Evolutionary conservation across 2,113 vertebrate genomes (phyloP), one percentile per base, ranked within the genome.

Genomic region (Centropus unirufus): DNA sequence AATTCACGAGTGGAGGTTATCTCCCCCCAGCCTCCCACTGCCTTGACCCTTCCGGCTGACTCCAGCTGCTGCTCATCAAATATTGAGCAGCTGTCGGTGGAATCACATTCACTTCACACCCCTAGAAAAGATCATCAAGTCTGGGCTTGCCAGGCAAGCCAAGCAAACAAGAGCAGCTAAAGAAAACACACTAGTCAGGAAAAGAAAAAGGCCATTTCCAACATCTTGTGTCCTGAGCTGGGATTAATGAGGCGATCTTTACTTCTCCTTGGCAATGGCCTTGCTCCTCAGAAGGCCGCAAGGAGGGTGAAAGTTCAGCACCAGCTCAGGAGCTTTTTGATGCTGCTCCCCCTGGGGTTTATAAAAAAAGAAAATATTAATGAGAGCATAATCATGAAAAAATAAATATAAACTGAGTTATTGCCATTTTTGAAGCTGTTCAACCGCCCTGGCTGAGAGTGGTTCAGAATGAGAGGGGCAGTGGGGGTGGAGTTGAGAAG

Each of bases 41-140:
- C 51, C 89, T 87, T 96, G 90, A 96, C 90, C 94, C 76, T 95
- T 49, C 87, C 3, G 21, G 75, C 57, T 86, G 81, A 91, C 81
- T 89, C 76, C 67, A 88, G 75, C 91, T 91, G 81, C 88, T 90
- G 74, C 88, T 96, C 72, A 93, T 97, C 78, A 94, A 97, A 91
- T 94, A 96, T 82, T 93, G 93, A 96, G 70, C 81, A 91, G 86
- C 66, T 95, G 86, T 92, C 93, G 86, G n/a, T 79, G 62, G 85
- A 88, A 92, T 58, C 95, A 68, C 78, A 78, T 87, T 94, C 90
- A 69, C 32, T 93, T 51, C 52, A 77, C 75, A 86, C 79, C 58
- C 57, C 63, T 46, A 26, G 8, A 14, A 84, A 95, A 92, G 40
- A 59, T 81, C 85, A 96, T 86, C 61, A 75, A 90, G 52, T 15